Evolutionary conservation across 2,113 vertebrate genomes (phyloP), one percentile per base, ranked within the genome.

Genomic region (Antechinus flavipes): DNA sequence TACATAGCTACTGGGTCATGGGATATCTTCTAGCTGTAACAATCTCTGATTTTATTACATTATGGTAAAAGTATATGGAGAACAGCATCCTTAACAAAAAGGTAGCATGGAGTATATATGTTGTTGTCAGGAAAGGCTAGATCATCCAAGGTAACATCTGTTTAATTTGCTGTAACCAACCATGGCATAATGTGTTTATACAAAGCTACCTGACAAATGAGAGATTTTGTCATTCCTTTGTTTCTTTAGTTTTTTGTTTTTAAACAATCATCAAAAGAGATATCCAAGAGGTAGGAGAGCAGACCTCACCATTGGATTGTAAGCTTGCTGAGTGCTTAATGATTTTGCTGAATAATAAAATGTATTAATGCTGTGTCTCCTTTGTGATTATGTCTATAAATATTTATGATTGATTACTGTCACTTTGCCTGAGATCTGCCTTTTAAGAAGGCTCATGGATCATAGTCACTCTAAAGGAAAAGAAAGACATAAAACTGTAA

Each of bases 351-450:
- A 97, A 96, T 97, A 97, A 97, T 98, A 95, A 95, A 96, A 92
- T 91, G 93, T 93, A 96, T 97, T 89, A 95, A 94, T 97, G 93
- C 96, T 97, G 93, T 93, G 95, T 94, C 93, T 94, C 96, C 95
- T 55, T 97, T 94, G n/a, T 97, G 98, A 97, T 97, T 96, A 97
- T 95, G 92, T 95, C 94, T 94, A 97, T 98, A 97, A 97, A 98
- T 98, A 98, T 98, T 96, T 96, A 97, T 98, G 96, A 97, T 97
- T 97, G 97, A 98, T 97, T 94, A 90, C 93, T 22, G 91, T 96
- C 96, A 96, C 96, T 96, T 95, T 93, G 93, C 94, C 93, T 96
- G 53, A 91, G 92, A n/a, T 91, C 76, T 96, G 95, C 54, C 46
- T 94, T 96, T 42, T 84, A 42, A 94, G 96, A 93, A 97, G 92